phyloP scores from a whole-genome alignment of 2,888 invertebrate species.

The Drosophila rellima region DNA sequence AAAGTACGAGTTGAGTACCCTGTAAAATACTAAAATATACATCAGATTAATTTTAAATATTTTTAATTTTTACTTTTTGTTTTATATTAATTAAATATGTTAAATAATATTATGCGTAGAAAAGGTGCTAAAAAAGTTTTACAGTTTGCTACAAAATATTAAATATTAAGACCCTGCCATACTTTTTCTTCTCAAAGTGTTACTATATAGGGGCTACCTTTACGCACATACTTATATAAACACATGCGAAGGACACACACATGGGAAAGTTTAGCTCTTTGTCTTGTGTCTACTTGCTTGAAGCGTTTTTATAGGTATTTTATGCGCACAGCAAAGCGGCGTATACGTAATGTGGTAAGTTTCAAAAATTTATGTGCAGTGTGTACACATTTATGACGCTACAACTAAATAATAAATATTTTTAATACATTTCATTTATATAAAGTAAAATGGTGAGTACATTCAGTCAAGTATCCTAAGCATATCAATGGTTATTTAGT shows the following conservation, averaged over 20 bases:
- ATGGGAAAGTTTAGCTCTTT: slow-evolving; percentile 57
- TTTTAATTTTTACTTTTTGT: neutral
- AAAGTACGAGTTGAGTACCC: slow-evolving; percentile 32
- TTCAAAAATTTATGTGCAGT: slow-evolving; percentile 64
- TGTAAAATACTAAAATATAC: slow-evolving; percentile 28
- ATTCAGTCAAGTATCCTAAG: neutral
- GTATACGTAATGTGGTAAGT: slow-evolving; percentile 73
- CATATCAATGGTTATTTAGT: too few relatives aligned
- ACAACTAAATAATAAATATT: slow-evolving; percentile 15
- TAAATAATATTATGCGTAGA: slow-evolving; percentile 53
- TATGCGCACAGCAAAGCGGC: slow-evolving; percentile 54
- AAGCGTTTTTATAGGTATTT: slow-evolving; percentile 72
- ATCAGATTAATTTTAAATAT: slow-evolving; percentile 10
- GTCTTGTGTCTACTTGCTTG: slow-evolving; percentile 62
- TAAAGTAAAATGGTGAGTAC: neutral
- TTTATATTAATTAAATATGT: slow-evolving; percentile 70
- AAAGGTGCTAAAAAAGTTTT: slow-evolving; percentile 61
- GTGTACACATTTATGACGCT: slow-evolving; percentile 33
- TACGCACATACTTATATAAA: slow-evolving; percentile 18
- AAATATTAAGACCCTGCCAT: slow-evolving; percentile 66
- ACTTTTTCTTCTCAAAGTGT: slow-evolving; percentile 37
- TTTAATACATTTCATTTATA: slow-evolving; percentile 1
- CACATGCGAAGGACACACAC: slow-evolving; percentile 22
- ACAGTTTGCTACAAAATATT: slow-evolving; percentile 63
- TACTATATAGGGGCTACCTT: slow-evolving; percentile 45